phyloP scores from a whole-genome alignment of 2,888 invertebrate species.

The Kryphioiulus occultus region DNA sequence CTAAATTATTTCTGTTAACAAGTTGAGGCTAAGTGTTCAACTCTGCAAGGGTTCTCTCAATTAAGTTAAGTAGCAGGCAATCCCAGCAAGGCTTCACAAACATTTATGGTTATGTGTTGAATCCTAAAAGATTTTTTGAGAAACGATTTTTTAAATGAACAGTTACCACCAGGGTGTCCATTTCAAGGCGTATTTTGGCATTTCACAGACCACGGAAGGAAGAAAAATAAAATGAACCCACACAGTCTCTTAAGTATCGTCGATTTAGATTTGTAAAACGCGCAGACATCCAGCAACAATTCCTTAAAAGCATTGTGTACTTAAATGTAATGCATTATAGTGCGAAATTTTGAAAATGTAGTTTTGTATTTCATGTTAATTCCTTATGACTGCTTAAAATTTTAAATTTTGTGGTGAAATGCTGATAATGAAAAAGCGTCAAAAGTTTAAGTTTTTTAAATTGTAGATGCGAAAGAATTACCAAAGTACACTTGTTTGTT shows the following conservation, averaged over 20 bases:
- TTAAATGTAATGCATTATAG: not conserved
- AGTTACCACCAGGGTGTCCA: not conserved
- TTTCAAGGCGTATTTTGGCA: constrained; percentile 1
- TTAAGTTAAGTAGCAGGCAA: constrained; percentile 35
- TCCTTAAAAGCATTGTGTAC: not conserved
- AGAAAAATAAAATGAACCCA: not conserved
- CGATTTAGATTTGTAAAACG: not conserved
- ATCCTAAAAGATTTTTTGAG: constrained; percentile 2
- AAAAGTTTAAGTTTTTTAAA: too few relatives aligned
- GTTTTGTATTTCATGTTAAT: not conserved
- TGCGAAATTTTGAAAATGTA: not conserved
- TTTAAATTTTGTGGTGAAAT: too few relatives aligned
- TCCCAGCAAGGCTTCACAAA: constrained; percentile 8
- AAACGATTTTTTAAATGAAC: constrained; percentile 29
- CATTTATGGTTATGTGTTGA: not conserved
- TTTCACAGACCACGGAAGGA: not conserved
- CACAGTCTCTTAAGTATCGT: not conserved
- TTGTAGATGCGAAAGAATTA: too few relatives aligned
- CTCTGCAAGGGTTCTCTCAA: not conserved
- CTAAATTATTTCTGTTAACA: constrained; percentile 1
- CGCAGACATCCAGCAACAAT: not conserved
- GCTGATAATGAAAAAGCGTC: too few relatives aligned
- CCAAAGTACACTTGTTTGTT: too few relatives aligned
- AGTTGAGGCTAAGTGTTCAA: constrained; percentile 24
- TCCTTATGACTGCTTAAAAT: not conserved